These are phyloP conservation scores for Clivina fossor DNA, from an alignment of 2,888 invertebrate genomes.

Conservation along the genomic window DNA sequence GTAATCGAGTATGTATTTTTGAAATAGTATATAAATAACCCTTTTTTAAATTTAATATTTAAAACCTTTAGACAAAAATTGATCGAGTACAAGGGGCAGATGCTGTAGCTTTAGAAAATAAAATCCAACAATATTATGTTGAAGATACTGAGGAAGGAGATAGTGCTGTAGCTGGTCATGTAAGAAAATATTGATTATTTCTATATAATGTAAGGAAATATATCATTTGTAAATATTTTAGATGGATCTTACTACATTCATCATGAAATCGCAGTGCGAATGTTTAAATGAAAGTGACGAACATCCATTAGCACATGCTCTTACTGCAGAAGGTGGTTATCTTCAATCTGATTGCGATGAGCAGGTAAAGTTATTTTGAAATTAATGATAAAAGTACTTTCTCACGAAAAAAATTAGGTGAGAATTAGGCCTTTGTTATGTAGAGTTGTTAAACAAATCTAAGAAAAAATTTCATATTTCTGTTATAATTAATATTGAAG, in stretches of 20 bases:
- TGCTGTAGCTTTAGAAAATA: slow-evolving; percentile 75
- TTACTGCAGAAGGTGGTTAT: slow-evolving; percentile 65
- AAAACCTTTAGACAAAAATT: slow-evolving; percentile 66
- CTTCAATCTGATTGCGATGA: slow-evolving; percentile 94
- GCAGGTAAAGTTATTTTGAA: slow-evolving; percentile 61
- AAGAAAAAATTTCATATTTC: slow-evolving; percentile 1
- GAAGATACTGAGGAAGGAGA: slow-evolving; percentile 67
- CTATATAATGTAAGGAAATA: neutral
- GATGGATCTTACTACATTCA: slow-evolving; percentile 88
- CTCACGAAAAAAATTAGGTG: too few species aligned
- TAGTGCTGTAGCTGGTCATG: slow-evolving; percentile 76
- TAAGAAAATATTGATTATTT: slow-evolving; percentile 54
- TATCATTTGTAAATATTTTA: slow-evolving; percentile 53
- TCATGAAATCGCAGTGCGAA: slow-evolving; percentile 88
- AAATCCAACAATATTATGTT: slow-evolving; percentile 84
- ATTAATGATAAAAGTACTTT: too few species aligned
- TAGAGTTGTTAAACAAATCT: slow-evolving; percentile 3
- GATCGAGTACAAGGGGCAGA: slow-evolving; percentile 90
- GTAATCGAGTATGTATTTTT: slow-evolving; percentile 65
- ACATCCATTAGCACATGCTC: slow-evolving; percentile 76
- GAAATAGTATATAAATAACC: neutral
- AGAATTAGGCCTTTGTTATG: neutral
- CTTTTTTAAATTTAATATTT: neutral
- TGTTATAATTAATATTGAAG: neutral
- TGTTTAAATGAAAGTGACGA: slow-evolving; percentile 96